Evolutionary conservation across 2,888 invertebrate genomes (phyloP), one percentile per base, ranked within the genome.

Genomic region (Leucophora obtusa): DNA sequence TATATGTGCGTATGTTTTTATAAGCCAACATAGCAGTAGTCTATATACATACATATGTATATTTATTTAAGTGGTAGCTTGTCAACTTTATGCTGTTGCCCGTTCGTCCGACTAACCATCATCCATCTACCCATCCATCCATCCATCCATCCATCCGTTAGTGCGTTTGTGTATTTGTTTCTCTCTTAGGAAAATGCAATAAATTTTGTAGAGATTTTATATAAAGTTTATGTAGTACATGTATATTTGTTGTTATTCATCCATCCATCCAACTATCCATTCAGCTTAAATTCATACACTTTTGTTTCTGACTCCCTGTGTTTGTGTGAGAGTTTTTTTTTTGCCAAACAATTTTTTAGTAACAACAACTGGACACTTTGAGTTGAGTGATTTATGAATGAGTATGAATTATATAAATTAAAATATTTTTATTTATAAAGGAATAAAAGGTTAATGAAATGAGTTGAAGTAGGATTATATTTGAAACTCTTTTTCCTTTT

Each of bases 321-420:
- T 5, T 35, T 28, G 28, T 28, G 7, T 28, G 28, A 28, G 28
- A 28, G 28, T 28, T 17, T 38, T 38, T 38, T 38, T 59, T 58
- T 60, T 58, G 58, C 17, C 58, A 58, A 43, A 15, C 6, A 28
- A 28, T 28, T 38, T 18, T 60, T 60, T 47, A 2, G 43, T 47
- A n/a, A 15, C 33, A 60, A 38, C n/a, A 38, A 10, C 59, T 10
- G 38, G 59, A 18, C 38, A 60, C 17, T 21, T 18, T 47, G n/a
- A n/a, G 43, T 10, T 38, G 38, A 38, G 59, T 60, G 59, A 60
- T 60, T 60, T 60, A 60, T 60, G 59, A 17, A 60, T n/a, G 11
- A 21, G 38, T 18, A 47, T 38, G 43, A 60, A 60, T 38, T 60
- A 47, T n/a, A 47, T 47, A 47, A 47, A 47, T 47, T 47, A 47